A percentile compares a stretch with the other conserved stretches of the same genome.
Evolutionary conservation across 2,888 invertebrate species (phyloP).

Genomic region (Saturnia pavonia): DNA sequence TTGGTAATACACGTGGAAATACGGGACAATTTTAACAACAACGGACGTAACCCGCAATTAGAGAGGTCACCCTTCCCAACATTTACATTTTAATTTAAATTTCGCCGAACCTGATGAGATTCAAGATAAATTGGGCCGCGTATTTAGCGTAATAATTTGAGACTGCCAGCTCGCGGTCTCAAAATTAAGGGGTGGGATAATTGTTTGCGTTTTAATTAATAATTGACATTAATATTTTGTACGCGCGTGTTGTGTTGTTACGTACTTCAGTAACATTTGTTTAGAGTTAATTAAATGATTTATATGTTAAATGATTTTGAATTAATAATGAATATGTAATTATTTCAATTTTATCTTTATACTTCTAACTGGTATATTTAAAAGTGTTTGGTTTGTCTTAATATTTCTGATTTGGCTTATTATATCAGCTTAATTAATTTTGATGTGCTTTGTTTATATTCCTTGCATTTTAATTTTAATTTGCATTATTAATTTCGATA

Average conservation of each 20-base stretch:
- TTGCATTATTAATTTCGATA: no score
- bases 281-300: background rate
- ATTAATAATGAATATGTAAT: background rate
- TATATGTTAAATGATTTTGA: constrained; percentile 9
- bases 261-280: constrained; percentile 13
- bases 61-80: constrained; percentile 67
- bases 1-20: constrained; percentile 30
- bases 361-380: background rate
- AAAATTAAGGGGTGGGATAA: constrained; percentile 67
- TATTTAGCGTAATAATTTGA: constrained; percentile 76
- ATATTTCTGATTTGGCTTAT: no score
- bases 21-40: constrained; percentile 62
- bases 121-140: constrained; percentile 75
- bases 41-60: constrained; percentile 70
- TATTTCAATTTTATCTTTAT: background rate
- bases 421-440: no score
- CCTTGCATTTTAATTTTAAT: no score
- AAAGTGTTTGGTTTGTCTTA: background rate
- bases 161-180: constrained; percentile 61
- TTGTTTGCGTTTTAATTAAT: constrained; percentile 75
- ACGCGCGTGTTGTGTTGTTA: constrained; percentile 33
- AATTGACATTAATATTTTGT: constrained; percentile 66
- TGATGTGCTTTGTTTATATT: no score
- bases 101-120: constrained; percentile 76
- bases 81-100: constrained; percentile 82